Conservation (phyloP, 2,113 vertebrate species). For the Pedetes capensis region DNA sequence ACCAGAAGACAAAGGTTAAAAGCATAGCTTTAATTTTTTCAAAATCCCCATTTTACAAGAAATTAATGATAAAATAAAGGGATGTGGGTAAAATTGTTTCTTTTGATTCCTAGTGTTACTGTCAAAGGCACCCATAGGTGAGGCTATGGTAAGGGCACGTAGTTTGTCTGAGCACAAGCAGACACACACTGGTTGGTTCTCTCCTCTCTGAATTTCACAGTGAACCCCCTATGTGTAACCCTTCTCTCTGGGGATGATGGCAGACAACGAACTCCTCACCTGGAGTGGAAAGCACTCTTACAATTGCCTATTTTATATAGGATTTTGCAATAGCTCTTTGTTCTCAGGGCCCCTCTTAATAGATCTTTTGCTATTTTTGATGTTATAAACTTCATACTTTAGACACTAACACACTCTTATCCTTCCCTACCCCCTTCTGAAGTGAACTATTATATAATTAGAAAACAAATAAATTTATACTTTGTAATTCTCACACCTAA, state of each 20-base stretch:
- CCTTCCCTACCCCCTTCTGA: background rate
- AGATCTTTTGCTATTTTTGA: background rate
- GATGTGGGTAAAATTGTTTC: background rate
- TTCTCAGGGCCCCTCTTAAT: background rate
- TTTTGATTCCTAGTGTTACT: background rate
- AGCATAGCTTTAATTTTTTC: background rate
- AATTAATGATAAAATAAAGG: background rate
- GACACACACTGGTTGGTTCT: rapidly evolving
- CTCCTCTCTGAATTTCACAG: background rate
- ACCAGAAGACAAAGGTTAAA: background rate
- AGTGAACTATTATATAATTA: background rate
- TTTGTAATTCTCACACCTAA: background rate
- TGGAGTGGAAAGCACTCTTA: background rate
- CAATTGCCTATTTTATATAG: background rate
- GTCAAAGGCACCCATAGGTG: background rate
- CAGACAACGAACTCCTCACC: background rate
- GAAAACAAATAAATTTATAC: background rate
- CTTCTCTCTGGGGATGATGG: background rate
- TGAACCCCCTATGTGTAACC: background rate
- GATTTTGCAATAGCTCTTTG: background rate
- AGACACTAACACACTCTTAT: no score
- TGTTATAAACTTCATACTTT: background rate
- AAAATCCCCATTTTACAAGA: background rate
- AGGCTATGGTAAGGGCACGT: background rate
- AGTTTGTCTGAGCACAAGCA: background rate